Evolutionary conservation across 37 sponge, comb jelly and placozoan genomes (phyloP).

Genomic region (Hormiphora californensis): DNA sequence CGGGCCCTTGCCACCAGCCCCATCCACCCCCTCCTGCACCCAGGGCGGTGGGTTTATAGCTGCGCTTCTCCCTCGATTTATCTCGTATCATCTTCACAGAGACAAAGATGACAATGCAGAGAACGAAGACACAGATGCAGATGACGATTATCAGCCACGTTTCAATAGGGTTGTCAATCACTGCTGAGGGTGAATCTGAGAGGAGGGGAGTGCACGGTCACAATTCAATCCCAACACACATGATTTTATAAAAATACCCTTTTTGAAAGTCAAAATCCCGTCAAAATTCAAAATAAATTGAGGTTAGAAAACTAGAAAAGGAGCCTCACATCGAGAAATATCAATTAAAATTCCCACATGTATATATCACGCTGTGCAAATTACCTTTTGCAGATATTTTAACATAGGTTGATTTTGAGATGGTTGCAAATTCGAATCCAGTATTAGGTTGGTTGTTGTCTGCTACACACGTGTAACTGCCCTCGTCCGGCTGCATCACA

Average conservation of each 20-base stretch:
- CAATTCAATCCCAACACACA: too few relatives aligned
- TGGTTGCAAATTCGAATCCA: background rate
- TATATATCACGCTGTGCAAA: too few relatives aligned
- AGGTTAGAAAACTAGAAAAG: too few relatives aligned
- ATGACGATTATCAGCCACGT: slow-evolving; percentile 50
- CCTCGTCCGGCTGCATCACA: background rate
- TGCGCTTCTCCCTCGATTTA: background rate
- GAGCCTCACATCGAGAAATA: too few relatives aligned
- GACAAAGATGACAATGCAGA: slow-evolving; percentile 50
- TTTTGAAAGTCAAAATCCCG: too few relatives aligned
- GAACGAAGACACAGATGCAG: slow-evolving; percentile 53
- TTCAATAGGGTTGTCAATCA: slow-evolving; percentile 52
- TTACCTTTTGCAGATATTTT: slow-evolving; percentile 44
- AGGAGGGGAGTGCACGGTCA: too few relatives aligned
- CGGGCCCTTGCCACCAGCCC: background rate
- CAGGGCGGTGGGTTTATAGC: background rate
- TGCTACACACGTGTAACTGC: slow-evolving; percentile 35
- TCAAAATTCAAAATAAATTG: too few relatives aligned
- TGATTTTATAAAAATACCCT: too few relatives aligned
- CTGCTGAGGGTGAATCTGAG: background rate
- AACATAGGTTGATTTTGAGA: slow-evolving; percentile 10
- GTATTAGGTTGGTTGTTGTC: background rate
- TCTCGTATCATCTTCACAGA: slow-evolving; percentile 52
- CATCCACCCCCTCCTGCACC: too few relatives aligned
- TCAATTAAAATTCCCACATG: too few relatives aligned